Evolutionary conservation across 2,113 vertebrate genomes (phyloP).

Genomic region (Brachyistius frenatus): DNA sequence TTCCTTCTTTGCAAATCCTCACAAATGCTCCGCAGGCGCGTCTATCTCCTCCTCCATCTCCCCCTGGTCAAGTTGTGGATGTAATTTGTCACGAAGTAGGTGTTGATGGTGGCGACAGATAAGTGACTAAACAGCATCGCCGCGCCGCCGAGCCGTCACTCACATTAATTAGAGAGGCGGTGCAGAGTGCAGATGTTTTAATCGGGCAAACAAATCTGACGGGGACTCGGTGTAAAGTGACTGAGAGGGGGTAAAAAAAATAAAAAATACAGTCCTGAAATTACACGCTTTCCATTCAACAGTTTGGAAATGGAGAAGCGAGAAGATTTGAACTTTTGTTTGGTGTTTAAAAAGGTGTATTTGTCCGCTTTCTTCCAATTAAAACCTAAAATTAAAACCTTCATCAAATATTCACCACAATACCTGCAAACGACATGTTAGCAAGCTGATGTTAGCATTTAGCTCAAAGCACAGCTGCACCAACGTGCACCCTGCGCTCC

Average conservation of each 20-base stretch:
- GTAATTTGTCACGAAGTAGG: constrained; percentile 73
- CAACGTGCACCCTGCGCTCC: too few relatives aligned
- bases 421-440: too few relatives aligned
- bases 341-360: too few relatives aligned
- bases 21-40: constrained; percentile 12
- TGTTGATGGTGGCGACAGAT: constrained; percentile 71
- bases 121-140: constrained; percentile 57
- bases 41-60: constrained; percentile 63
- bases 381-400: too few relatives aligned
- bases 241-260: neutral
- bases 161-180: constrained; percentile 46
- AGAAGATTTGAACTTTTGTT: too few relatives aligned
- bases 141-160: constrained; percentile 53
- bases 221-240: constrained; percentile 6
- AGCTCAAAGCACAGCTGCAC: too few relatives aligned
- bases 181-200: constrained; percentile 16
- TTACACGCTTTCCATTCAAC: neutral
- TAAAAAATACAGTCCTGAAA: neutral
- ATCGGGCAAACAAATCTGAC: constrained; percentile 30
- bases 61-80: constrained; percentile 59
- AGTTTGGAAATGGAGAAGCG: neutral
- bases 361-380: too few relatives aligned
- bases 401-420: too few relatives aligned
- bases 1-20: constrained; percentile 17
- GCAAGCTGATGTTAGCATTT: too few relatives aligned